Base-by-base conservation (phyloP, 2,797 vertebrate genomes). In the Acanthornis magna region DNA sequence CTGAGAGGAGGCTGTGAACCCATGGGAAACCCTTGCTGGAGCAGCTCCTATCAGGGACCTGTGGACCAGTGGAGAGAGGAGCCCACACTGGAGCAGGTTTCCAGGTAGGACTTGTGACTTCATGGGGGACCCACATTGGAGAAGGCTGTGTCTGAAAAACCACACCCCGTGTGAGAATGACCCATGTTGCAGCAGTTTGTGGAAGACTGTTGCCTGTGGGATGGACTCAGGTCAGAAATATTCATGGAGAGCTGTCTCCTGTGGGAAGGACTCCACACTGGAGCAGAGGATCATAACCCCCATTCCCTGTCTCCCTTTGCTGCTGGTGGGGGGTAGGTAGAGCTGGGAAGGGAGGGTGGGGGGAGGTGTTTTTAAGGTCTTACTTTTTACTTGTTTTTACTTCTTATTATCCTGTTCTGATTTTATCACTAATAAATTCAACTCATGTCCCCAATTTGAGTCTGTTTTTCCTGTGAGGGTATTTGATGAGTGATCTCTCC, bases 361-460 rank as follows among this genome's bases (percentile, higher is more conserved):
- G 6, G 20, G 7, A 54, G 10, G 12, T 45, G 25, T 21, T 47
- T 61, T 21, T 17, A 40, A 29, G 5, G 7, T 54, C 23, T 53
- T 45, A 45, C 43, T 45, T 45, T 45, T 45, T 45, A 45, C 45
- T 48, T 48, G 4, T 11, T 54, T 38, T 70, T 34, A 11, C 14
- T 61, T 27, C 29, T 38, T 5, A 17, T 68, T 68, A 53, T 54
- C 23, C 55, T 32, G 29, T 19, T 61, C 9, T 47, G n/a, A 54
- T 76, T 76, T 77, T 47, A 11, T 20, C 55, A 54, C 29, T 30
- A 61, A 34, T 62, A 47, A 70, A 54, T 53, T 55, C 14, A 62
- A 2, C 4, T 25, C 26, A 40, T 8, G 2, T 55, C 17, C 9
- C 42, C 11, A 34, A 0, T 70, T 61, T 0, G 0, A 29, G 38